A percentile compares a stretch with the other conserved stretches of the same genome.
These are phyloP conservation scores for Aphidius gifuensis DNA, from an alignment of 1,140 invertebrate species.

Conservation along the genomic window DNA sequence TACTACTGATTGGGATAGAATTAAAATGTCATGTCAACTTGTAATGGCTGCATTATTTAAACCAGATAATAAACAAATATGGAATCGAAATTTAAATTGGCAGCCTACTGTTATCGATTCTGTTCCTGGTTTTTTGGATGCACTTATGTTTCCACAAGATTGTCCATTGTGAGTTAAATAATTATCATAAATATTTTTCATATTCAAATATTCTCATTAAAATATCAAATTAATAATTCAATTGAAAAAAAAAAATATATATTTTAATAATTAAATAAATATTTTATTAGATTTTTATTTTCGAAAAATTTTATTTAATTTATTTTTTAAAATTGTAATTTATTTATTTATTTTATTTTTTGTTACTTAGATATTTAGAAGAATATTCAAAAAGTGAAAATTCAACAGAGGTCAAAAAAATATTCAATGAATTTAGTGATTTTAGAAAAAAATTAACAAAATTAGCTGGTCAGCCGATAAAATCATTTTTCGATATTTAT, in stretches of 20 bases:
- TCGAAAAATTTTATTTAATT: too few species aligned
- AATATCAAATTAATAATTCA: too few species aligned
- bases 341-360: too few species aligned
- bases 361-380: slow-evolving; percentile 24
- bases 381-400: slow-evolving; percentile 14
- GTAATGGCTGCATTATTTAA: slow-evolving; percentile 45
- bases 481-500: slow-evolving; percentile 20
- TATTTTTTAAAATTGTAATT: too few species aligned
- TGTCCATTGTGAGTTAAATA: slow-evolving; percentile 26
- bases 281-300: too few species aligned
- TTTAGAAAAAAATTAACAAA: slow-evolving; percentile 29
- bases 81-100: slow-evolving; percentile 39
- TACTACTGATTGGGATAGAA: slow-evolving; percentile 59
- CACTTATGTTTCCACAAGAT: not conserved
- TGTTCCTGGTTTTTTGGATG: not conserved
- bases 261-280: too few species aligned
- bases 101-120: slow-evolving; percentile 36
- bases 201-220: slow-evolving; percentile 30
- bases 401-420: slow-evolving; percentile 10
- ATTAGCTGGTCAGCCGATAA: slow-evolving; percentile 32
- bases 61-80: slow-evolving; percentile 33
- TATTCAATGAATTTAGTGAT: slow-evolving; percentile 16
- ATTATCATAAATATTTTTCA: slow-evolving; percentile 47
- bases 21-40: slow-evolving; percentile 53
- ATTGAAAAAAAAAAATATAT: too few species aligned